A percentile compares a stretch with the other conserved stretches of the same genome.
These are phyloP conservation scores for Limnothrissa miodon DNA, from an alignment of 2,113 vertebrate species.

Conservation along the genomic window DNA sequence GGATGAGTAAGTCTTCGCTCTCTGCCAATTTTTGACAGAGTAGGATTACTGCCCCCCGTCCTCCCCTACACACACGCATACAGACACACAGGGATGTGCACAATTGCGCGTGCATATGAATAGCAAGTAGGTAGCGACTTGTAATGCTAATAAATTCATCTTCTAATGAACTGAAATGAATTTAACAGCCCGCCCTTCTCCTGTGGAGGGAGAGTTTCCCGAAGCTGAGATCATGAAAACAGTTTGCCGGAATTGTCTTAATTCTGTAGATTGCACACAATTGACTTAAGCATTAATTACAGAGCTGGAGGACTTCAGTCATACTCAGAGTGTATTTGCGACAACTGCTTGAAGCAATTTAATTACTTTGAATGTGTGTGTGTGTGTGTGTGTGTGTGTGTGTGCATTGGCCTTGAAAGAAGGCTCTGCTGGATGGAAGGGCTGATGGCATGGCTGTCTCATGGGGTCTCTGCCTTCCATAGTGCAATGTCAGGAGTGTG, in stretches of 20 bases:
- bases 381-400: constrained; percentile 10
- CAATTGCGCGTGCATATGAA: not conserved
- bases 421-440: not conserved
- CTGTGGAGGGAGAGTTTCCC: not conserved
- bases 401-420: not conserved
- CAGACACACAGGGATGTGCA: not conserved
- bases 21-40: not conserved
- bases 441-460: not conserved
- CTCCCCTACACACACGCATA: not conserved
- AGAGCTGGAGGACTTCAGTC: not conserved
- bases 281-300: constrained; percentile 4
- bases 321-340: not conserved
- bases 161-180: not conserved
- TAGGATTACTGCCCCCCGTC: too few relatives aligned
- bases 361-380: not conserved
- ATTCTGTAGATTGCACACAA: not conserved
- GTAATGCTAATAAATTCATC: not conserved
- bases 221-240: not conserved
- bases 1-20: not conserved
- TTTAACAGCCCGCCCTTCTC: not conserved
- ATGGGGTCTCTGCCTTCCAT: not conserved
- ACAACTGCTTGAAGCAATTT: constrained; percentile 33
- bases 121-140: not conserved
- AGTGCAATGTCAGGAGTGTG: not conserved
- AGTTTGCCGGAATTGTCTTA: not conserved